Percentiles rank a stretch among this genome's conserved stretches.
Evolutionary conservation across 2,797 vertebrate genomes (phyloP).

Genomic region (Thripadectes ignobilis): DNA sequence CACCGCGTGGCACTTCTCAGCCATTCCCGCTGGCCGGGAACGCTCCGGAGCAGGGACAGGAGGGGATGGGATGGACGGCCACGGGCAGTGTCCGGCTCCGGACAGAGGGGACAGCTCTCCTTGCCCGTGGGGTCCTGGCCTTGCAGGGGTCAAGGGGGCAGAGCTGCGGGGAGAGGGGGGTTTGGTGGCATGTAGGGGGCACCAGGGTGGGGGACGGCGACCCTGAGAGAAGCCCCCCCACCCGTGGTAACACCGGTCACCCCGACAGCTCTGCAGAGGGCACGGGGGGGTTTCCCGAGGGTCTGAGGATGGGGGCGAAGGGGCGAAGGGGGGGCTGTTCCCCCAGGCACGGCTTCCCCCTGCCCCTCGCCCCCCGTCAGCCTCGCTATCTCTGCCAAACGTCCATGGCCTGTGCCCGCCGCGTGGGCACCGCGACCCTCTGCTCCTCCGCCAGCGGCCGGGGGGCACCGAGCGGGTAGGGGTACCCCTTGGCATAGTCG

Average conservation of each 20-base stretch:
- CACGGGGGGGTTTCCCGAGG: neutral
- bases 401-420: slow-evolving; percentile 77
- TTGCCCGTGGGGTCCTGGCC: neutral
- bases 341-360: fast-evolving
- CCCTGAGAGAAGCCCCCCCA: too few species aligned
- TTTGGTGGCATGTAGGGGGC: neutral
- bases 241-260: neutral
- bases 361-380: fast-evolving
- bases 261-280: neutral
- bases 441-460: slow-evolving; percentile 73
- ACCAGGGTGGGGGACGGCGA: neutral
- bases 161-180: neutral
- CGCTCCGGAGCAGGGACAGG: neutral
- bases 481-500: slow-evolving; percentile 78
- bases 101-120: neutral
- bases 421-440: slow-evolving; percentile 60
- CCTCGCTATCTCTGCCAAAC: slow-evolving; percentile 87
- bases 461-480: slow-evolving; percentile 58
- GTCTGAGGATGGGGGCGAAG: neutral
- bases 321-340: neutral
- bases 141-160: neutral
- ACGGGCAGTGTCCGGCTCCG: fast-evolving
- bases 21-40: neutral
- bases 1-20: slow-evolving; percentile 9
- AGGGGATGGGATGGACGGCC: neutral